Conservation (phyloP, 2,113 vertebrate genomes). For the Psilopogon haemacephalus region DNA sequence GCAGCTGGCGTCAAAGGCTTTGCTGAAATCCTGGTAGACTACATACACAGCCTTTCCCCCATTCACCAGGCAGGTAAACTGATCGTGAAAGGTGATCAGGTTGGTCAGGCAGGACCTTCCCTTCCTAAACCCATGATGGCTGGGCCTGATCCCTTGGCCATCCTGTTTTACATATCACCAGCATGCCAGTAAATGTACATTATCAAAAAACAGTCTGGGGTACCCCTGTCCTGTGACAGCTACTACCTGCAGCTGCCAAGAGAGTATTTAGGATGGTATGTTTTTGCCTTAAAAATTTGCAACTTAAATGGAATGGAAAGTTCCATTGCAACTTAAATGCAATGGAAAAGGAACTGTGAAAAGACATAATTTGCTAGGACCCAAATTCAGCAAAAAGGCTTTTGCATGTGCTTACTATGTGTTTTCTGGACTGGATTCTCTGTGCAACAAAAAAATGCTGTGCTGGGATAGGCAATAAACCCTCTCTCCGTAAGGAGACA, state of each 20-base stretch:
- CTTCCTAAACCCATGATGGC: too few species aligned
- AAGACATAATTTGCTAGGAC: not conserved
- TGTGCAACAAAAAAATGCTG: not conserved
- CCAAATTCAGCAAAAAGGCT: not conserved
- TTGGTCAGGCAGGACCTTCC: too few species aligned
- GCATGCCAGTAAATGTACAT: not conserved
- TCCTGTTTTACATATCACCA: not conserved
- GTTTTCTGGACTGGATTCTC: not conserved
- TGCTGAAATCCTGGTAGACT: too few species aligned
- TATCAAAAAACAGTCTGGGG: not conserved
- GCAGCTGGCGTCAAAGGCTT: too few species aligned
- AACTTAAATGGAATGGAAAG: not conserved
- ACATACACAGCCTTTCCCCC: too few species aligned
- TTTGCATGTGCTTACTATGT: not conserved
- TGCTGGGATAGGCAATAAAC: fast-evolving
- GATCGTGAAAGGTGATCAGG: too few species aligned
- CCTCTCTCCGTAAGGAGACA: not conserved
- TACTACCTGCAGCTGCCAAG: not conserved
- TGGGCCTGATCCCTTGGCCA: too few species aligned
- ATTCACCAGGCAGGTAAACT: too few species aligned
- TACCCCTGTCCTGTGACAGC: not conserved
- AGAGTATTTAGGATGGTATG: not conserved
- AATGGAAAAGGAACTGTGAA: not conserved
- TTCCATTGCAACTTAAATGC: not conserved
- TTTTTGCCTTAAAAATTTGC: not conserved